Base-by-base conservation (phyloP, 37 sponge, comb jelly and placozoan species). In the Spongia lamella region DNA sequence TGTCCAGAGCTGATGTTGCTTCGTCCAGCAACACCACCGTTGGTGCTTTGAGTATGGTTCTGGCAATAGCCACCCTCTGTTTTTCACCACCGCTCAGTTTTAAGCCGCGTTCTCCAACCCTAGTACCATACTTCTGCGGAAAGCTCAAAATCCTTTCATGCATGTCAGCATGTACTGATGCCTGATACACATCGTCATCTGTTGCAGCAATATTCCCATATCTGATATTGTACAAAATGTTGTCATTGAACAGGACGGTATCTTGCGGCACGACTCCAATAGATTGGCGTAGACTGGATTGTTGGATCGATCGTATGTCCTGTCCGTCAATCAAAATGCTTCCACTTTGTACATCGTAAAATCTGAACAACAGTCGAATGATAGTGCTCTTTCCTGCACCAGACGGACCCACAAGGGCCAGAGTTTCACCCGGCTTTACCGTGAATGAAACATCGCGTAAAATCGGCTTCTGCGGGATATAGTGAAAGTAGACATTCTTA, bases 61-160 rank as follows among this genome's bases (percentile, higher is more conserved):
- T 50, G 3, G 99, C 99, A 63, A 98, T 98, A 38, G 96, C 96
- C 5, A 97, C 99, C 24, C 99, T 30, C 78, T 98, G 99, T 69
- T 98, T 98, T 81, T 98, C 99, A 36, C 99, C 99, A 2, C 99
- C 99, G 32, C 96, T 96, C 65, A 98, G 83, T 64, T 95, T 98
- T 53, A 98, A 72, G 13, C 99, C 99, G 35, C 99, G 72, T 86
- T 98, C 99, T 2, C 99, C 99, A 4, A 98, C 99, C 38, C 85
- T 74, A 14, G 99, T 98, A 38, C 68, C 64, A 68, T 98, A 98
- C 58, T 87, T 70, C 29, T 68, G 79, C 11, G 99, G 93, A 67
- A 98, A 93, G 11, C 76, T 63, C 25, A 90, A 33, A 34, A 98
- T 86, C 0, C 80, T 70, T 36, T 88, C 75, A 71, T 98, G 94